A percentile compares a stretch with the other conserved stretches of the same genome.
phyloP scores from a whole-genome alignment of 2,888 invertebrate genomes.

The Lasioglossum lativentre region DNA sequence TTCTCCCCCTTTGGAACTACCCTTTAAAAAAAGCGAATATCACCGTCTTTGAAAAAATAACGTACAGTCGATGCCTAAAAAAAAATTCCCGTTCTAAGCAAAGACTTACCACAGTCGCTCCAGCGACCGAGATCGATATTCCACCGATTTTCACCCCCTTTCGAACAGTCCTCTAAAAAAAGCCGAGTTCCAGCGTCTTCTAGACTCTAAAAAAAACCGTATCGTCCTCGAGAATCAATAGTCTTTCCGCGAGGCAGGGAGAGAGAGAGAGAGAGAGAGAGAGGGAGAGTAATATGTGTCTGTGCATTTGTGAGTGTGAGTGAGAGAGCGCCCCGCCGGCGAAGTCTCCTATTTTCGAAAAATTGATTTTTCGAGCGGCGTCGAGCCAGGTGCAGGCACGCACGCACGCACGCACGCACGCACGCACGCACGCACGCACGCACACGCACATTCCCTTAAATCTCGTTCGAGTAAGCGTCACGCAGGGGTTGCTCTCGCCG shows the following conservation, averaged over 20 bases:
- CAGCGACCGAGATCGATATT: too few relatives aligned
- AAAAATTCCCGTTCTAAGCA: too few relatives aligned
- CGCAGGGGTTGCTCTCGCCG: constrained; percentile 43
- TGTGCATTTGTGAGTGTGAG: not conserved
- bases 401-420: too few relatives aligned
- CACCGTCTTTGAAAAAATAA: too few relatives aligned
- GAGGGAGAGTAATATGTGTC: too few relatives aligned
- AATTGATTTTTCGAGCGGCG: constrained; percentile 13
- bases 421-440: too few relatives aligned
- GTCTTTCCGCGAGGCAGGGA: not conserved
- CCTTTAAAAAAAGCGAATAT: too few relatives aligned
- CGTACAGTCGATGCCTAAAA: too few relatives aligned
- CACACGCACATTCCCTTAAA: constrained; percentile 10
- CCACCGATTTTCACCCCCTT: too few relatives aligned
- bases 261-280: not conserved
- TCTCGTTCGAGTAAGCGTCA: constrained; percentile 42
- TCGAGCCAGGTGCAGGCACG: constrained; percentile 4
- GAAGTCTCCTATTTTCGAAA: constrained; percentile 8
- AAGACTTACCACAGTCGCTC: too few relatives aligned
- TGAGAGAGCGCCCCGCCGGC: not conserved
- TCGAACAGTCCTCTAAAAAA: not conserved
- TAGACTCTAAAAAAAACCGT: not conserved
- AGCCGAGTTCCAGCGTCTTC: not conserved
- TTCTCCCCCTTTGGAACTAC: too few relatives aligned
- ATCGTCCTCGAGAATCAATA: constrained; percentile 5